Conservation (phyloP, 2,888 invertebrate genomes). For the Hypselothyrea guttata region DNA sequence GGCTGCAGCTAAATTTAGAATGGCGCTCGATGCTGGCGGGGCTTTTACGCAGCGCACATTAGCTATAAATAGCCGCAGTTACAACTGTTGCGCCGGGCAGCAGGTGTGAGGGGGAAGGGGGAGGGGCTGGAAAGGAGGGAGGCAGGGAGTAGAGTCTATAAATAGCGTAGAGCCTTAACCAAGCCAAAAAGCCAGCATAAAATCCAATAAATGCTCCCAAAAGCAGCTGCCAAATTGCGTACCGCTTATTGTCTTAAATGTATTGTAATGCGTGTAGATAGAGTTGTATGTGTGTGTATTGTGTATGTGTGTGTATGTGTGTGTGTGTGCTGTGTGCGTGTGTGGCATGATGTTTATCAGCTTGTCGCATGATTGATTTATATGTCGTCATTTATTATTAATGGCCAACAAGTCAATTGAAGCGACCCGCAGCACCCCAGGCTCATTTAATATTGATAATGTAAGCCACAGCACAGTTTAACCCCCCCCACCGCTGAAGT, state of each 20-base stretch:
- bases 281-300: too few relatives aligned
- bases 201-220: constrained; percentile 74
- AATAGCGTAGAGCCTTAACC: constrained; percentile 39
- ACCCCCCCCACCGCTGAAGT: background rate
- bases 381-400: constrained; percentile 49
- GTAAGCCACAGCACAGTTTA: constrained; percentile 6
- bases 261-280: constrained; percentile 15
- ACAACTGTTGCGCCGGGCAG: constrained; percentile 28
- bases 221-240: constrained; percentile 62
- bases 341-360: constrained; percentile 65
- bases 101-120: too few relatives aligned
- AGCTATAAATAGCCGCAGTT: constrained; percentile 9
- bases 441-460: constrained; percentile 44
- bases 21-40: too few relatives aligned
- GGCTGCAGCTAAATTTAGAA: constrained; percentile 39
- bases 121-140: background rate
- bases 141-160: constrained; percentile 33
- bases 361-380: constrained; percentile 75
- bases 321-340: too few relatives aligned
- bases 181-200: constrained; percentile 32
- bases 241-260: constrained; percentile 56
- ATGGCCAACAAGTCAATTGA: constrained; percentile 55
- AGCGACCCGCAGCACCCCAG: constrained; percentile 22
- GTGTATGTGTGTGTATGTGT: too few relatives aligned
- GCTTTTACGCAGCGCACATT: too few relatives aligned